Percentiles rank a stretch among this genome's conserved stretches.
Conservation (phyloP, 1,140 invertebrate species). For the Cydia amplana region DNA sequence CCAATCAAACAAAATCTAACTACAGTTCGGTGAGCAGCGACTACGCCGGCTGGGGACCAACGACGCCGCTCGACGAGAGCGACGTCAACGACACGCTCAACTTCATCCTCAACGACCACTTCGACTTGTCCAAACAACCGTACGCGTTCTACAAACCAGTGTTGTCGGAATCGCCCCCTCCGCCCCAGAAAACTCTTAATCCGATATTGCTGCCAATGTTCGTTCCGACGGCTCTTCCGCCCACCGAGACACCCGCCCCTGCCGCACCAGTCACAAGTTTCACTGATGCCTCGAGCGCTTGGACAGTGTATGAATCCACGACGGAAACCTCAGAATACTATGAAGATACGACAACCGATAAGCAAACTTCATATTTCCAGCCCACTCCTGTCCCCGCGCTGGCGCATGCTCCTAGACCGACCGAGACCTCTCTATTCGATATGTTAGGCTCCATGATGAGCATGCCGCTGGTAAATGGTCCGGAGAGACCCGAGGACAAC, state of each 20-base stretch:
- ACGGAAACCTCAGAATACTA: conserved; percentile 48
- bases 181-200: conserved; percentile 38
- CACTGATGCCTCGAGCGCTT: conserved; percentile 4
- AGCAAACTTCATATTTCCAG: conserved; percentile 35
- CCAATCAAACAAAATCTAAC: conserved; percentile 58
- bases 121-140: conserved; percentile 49
- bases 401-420: not conserved
- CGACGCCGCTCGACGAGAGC: conserved; percentile 59
- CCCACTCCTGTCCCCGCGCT: conserved; percentile 38
- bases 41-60: conserved; percentile 75
- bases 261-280: conserved; percentile 36
- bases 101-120: conserved; percentile 59
- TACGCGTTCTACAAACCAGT: conserved; percentile 64
- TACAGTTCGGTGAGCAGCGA: conserved; percentile 67
- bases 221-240: conserved; percentile 56
- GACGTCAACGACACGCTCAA: conserved; percentile 63
- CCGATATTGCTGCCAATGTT: conserved; percentile 51
- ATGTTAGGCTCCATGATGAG: conserved; percentile 72
- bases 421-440: conserved; percentile 43
- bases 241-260: conserved; percentile 32
- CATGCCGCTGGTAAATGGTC: conserved; percentile 68
- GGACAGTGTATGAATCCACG: conserved; percentile 43
- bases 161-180: conserved; percentile 56
- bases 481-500: conserved; percentile 66
- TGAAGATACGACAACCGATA: conserved; percentile 45